Conservation (phyloP, 2,888 invertebrate genomes). For the Drosophila koepferae region DNA sequence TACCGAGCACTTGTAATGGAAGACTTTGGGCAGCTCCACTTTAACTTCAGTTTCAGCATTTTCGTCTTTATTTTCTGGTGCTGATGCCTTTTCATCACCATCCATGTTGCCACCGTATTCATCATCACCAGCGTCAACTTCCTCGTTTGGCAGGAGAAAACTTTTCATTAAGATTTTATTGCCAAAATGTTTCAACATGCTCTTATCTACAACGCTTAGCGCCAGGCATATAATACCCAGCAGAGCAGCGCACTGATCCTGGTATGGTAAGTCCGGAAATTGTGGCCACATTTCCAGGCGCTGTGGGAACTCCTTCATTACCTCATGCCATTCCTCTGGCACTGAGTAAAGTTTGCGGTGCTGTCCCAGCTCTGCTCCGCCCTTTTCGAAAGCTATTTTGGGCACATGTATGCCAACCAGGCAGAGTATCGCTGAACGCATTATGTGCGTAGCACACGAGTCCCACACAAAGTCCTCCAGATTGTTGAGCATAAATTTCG, state of each 20-base stretch:
- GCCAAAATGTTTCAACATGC: conserved; percentile 87
- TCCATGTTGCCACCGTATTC: conserved; percentile 21
- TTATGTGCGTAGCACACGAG: conserved; percentile 90
- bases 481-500: conserved; percentile 92
- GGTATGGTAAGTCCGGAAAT: conserved; percentile 89
- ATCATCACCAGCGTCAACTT: conserved; percentile 28
- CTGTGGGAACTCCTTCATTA: conserved; percentile 88
- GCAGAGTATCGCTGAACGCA: conserved; percentile 90
- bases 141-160: conserved; percentile 63
- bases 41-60: conserved; percentile 28
- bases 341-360: conserved; percentile 83
- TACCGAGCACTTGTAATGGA: conserved; percentile 87
- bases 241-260: conserved; percentile 90
- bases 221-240: conserved; percentile 87
- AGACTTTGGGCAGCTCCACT: conserved; percentile 87
- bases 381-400: conserved; percentile 86
- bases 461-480: conserved; percentile 94
- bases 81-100: background rate
- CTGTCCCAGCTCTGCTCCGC: conserved; percentile 78
- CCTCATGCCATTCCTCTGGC: conserved; percentile 87
- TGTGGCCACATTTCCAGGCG: conserved; percentile 91
- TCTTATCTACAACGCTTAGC: conserved; percentile 87
- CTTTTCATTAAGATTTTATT: conserved; percentile 88
- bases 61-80: background rate
- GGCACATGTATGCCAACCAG: conserved; percentile 88